phyloP scores from a whole-genome alignment of 2,888 invertebrate genomes.

The Deroplatys truncata region DNA sequence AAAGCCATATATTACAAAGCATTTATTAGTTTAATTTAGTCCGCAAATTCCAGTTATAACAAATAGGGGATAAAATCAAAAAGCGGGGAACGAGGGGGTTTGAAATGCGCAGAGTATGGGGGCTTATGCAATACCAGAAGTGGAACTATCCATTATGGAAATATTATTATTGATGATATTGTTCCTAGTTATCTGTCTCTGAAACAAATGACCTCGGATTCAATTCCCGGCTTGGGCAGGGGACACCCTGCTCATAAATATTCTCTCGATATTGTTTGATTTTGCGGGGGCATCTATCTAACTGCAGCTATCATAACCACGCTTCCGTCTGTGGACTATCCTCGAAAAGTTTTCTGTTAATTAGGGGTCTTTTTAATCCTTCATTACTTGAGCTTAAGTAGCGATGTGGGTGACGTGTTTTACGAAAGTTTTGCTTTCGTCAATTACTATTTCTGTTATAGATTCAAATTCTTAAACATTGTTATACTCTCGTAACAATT shows the following conservation, averaged over 20 bases:
- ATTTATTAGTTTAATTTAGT: background rate
- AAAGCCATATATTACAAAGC: background rate
- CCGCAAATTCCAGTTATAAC: background rate
- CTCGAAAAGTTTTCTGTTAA: no score
- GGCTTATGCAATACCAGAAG: background rate
- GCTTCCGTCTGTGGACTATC: no score
- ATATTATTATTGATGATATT: background rate
- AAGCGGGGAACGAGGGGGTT: background rate
- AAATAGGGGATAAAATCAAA: background rate
- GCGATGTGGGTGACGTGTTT: no score
- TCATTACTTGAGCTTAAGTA: no score
- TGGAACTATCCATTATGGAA: background rate
- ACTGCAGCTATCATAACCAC: no score
- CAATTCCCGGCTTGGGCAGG: background rate
- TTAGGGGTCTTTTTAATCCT: no score
- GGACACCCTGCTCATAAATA: background rate
- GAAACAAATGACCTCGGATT: background rate
- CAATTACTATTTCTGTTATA: no score
- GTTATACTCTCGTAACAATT: no score
- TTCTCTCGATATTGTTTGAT: background rate
- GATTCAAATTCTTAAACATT: no score
- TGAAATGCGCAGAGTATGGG: background rate
- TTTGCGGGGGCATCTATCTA: background rate
- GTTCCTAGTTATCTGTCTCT: background rate
- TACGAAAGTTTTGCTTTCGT: no score